A percentile compares a stretch with the other conserved stretches of the same genome.
Evolutionary conservation across 2,888 invertebrate genomes (phyloP).

Genomic region (Odontocolon sp.): DNA sequence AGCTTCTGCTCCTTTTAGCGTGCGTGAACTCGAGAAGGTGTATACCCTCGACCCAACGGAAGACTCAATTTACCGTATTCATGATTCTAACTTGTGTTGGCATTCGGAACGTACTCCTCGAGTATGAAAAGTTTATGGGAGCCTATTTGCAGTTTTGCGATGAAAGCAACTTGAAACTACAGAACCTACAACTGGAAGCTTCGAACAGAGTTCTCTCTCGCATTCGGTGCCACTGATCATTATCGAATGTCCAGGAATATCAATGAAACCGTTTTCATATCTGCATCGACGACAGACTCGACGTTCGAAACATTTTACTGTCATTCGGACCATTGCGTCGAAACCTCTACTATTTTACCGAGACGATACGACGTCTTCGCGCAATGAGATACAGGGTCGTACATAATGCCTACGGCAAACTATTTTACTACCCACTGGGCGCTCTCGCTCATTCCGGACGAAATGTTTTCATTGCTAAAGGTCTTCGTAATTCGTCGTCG

Average conservation of each 20-base stretch:
- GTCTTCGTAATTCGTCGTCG: constrained; percentile 1
- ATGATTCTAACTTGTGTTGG: neutral
- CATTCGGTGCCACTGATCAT: too few relatives aligned
- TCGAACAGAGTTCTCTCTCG: too few relatives aligned
- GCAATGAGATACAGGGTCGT: too few relatives aligned
- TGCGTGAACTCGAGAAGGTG: constrained; percentile 25
- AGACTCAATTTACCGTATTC: constrained; percentile 45
- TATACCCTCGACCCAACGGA: too few relatives aligned
- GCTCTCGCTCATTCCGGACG: constrained; percentile 13
- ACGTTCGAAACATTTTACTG: constrained; percentile 34
- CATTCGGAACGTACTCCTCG: too few relatives aligned
- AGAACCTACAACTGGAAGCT: too few relatives aligned
- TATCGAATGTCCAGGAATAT: too few relatives aligned
- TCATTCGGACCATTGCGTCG: constrained; percentile 12
- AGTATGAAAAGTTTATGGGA: too few relatives aligned
- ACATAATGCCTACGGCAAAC: constrained; percentile 25
- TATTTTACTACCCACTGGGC: constrained; percentile 18
- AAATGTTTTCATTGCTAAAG: constrained; percentile 24
- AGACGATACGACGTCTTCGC: constrained; percentile 4
- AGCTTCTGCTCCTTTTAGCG: constrained; percentile 34
- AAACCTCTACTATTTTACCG: neutral
- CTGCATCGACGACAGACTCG: too few relatives aligned
- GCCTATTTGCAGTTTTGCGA: too few relatives aligned
- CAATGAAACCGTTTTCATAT: too few relatives aligned
- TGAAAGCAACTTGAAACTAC: too few relatives aligned